Percentiles rank a stretch among this genome's conserved stretches.
Conservation (phyloP, 2,113 vertebrate genomes). For the Psittacula cyanocephala region DNA sequence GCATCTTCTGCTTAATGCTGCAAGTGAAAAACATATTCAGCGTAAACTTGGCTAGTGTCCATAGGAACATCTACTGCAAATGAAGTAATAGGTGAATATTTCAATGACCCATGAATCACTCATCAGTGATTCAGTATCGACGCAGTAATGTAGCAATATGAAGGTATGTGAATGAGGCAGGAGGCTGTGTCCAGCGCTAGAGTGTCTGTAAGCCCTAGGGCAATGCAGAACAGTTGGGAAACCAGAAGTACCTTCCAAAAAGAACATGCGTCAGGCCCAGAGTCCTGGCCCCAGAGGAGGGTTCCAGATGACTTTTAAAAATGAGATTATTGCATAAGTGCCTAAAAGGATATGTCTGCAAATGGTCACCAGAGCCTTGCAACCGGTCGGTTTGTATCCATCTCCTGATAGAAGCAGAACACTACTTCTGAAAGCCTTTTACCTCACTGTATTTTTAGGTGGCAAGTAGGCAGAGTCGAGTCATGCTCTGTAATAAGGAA, state of each 20-base stretch:
- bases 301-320: slow-evolving; percentile 54
- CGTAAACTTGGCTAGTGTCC: not conserved
- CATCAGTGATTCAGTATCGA: slow-evolving; percentile 51
- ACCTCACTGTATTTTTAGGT: not conserved
- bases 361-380: not conserved
- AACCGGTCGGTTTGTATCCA: accelerated
- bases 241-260: slow-evolving; percentile 46
- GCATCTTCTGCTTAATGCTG: not conserved
- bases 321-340: slow-evolving; percentile 21
- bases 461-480: not conserved
- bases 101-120: slow-evolving; percentile 8
- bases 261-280: slow-evolving; percentile 27
- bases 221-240: slow-evolving; percentile 32
- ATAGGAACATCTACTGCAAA: not conserved
- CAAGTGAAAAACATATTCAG: not conserved
- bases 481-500: not conserved
- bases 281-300: not conserved
- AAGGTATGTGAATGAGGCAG: not conserved
- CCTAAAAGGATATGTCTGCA: not conserved
- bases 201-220: slow-evolving; percentile 6
- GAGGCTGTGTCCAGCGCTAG: not conserved
- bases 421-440: not conserved
- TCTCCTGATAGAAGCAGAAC: not conserved
- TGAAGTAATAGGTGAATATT: slow-evolving; percentile 43
- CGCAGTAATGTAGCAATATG: slow-evolving; percentile 36